These are phyloP conservation scores for Scleropages formosus DNA, from an alignment of 2,797 vertebrate genomes.

Conservation along the genomic window DNA sequence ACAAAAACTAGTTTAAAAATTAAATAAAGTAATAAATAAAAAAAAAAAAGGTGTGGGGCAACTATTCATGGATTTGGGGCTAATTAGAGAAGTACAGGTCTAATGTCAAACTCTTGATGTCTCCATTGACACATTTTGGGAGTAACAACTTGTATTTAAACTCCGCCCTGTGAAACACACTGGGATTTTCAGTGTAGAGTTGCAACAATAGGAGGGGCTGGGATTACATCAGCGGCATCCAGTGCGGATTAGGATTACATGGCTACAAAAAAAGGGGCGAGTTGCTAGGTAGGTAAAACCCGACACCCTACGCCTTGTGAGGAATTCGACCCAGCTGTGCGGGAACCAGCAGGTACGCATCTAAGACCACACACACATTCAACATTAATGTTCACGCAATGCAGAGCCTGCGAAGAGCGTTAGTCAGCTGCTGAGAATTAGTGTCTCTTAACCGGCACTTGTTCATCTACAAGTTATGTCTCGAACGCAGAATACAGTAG, in stretches of 20 bases:
- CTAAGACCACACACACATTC: slow-evolving; percentile 9
- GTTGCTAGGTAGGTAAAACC: slow-evolving; percentile 3
- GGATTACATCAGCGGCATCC: slow-evolving; percentile 21
- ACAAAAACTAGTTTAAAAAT: background rate
- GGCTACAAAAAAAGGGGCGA: background rate
- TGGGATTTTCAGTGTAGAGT: background rate
- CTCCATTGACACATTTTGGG: background rate
- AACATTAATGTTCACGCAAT: background rate
- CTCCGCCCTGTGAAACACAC: slow-evolving; percentile 1
- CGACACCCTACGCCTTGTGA: slow-evolving; percentile 13
- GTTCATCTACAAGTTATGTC: background rate
- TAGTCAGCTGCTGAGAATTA: slow-evolving; percentile 12
- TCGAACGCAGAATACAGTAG: slow-evolving; percentile 11
- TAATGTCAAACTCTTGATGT: background rate
- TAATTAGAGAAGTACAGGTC: background rate
- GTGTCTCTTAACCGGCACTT: slow-evolving; percentile 7
- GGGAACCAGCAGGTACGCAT: slow-evolving; percentile 3
- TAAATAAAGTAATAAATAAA: no score
- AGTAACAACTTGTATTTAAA: no score
- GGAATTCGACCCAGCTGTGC: slow-evolving; percentile 19
- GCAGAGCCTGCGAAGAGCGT: background rate
- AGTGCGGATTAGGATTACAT: slow-evolving; percentile 17
- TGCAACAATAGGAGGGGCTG: background rate
- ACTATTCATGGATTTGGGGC: no score
- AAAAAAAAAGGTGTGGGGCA: no score